Percentiles rank a stretch among this genome's conserved stretches.
These are phyloP conservation scores for Pristionchus japonicus DNA, from an alignment of 2,888 invertebrate genomes.

Conservation along the genomic window DNA sequence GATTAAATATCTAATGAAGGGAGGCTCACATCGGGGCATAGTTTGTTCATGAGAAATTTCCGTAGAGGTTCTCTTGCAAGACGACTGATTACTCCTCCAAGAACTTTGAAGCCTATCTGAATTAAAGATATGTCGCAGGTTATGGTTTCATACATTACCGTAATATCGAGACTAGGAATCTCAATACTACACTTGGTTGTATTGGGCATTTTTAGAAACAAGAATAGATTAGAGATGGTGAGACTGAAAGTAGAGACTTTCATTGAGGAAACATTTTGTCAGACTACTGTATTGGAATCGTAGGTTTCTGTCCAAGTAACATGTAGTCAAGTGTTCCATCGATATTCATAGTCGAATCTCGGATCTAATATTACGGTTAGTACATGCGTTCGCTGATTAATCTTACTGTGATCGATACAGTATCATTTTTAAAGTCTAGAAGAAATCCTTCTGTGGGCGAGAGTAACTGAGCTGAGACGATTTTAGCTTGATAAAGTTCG, in stretches of 20 bases:
- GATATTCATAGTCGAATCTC: background rate
- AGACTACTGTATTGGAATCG: conserved; percentile 6
- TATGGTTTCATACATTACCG: too few relatives aligned
- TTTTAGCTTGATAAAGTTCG: conserved; percentile 25
- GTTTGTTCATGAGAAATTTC: background rate
- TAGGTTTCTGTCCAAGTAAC: conserved; percentile 15
- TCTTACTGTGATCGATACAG: conserved; percentile 9
- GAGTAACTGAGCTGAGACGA: conserved; percentile 9
- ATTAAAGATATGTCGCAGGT: too few relatives aligned
- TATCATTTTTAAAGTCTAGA: conserved; percentile 26
- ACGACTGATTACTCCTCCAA: conserved; percentile 10
- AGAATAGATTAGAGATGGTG: background rate
- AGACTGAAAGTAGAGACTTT: background rate
- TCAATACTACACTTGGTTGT: background rate
- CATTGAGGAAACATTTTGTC: background rate
- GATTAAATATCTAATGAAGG: background rate
- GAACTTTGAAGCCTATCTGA: conserved; percentile 43
- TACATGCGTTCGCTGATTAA: background rate
- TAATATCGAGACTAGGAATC: conserved; percentile 17
- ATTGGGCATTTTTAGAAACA: background rate
- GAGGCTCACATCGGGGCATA: conserved; percentile 24
- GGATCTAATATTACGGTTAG: background rate
- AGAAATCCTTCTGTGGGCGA: conserved; percentile 33
- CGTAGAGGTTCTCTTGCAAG: conserved; percentile 7
- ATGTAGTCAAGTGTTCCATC: conserved; percentile 27